Evolutionary conservation across 2,888 invertebrate genomes (phyloP).

Genomic region (Zootermopsis nevadensis): DNA sequence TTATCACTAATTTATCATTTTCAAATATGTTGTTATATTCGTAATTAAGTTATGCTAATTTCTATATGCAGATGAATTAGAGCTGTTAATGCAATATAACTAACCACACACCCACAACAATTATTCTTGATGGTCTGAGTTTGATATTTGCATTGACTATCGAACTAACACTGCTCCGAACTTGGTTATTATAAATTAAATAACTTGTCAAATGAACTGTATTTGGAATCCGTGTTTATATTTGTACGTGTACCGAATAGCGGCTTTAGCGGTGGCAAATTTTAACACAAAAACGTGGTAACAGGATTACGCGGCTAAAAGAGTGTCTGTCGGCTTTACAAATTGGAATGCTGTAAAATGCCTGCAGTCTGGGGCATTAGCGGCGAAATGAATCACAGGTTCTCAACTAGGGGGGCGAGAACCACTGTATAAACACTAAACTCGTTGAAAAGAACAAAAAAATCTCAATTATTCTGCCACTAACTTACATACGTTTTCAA

Average conservation of each 20-base stretch:
- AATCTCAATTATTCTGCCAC: too few species aligned
- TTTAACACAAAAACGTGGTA: conserved; percentile 17
- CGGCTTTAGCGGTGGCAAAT: background rate
- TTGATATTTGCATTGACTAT: conserved; percentile 10
- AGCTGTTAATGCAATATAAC: too few species aligned
- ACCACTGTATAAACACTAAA: too few species aligned
- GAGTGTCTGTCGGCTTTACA: background rate
- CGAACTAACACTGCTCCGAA: background rate
- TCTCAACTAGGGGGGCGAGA: too few species aligned
- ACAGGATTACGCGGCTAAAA: background rate
- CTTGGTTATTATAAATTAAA: conserved; percentile 25
- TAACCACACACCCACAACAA: too few species aligned
- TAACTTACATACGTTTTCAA: too few species aligned
- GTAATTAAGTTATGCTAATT: too few species aligned
- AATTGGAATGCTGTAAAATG: background rate
- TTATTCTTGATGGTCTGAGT: background rate
- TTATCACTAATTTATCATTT: too few species aligned
- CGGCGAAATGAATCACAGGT: too few species aligned
- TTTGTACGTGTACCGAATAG: background rate
- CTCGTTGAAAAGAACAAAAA: too few species aligned
- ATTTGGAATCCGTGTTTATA: conserved; percentile 1
- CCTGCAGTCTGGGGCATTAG: background rate
- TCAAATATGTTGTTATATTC: too few species aligned
- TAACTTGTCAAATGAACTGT: conserved; percentile 29
- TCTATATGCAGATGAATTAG: too few species aligned